Evolutionary conservation across 2,113 vertebrate genomes (phyloP).

Genomic region (Camelus dromedarius): DNA sequence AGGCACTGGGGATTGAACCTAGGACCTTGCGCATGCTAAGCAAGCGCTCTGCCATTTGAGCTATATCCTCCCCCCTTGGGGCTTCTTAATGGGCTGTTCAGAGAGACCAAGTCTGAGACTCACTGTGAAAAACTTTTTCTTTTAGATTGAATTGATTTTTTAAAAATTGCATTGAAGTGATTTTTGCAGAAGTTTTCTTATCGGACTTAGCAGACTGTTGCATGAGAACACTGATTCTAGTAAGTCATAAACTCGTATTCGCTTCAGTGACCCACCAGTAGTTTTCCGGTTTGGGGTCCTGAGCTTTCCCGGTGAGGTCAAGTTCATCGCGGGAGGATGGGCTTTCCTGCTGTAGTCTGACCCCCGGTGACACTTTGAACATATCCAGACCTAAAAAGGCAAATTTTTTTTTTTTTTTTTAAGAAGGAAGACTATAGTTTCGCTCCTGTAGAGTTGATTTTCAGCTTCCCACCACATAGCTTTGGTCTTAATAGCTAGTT

Average conservation of each 20-base stretch:
- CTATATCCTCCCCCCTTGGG: accelerated
- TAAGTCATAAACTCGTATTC: neutral
- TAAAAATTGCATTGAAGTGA: neutral
- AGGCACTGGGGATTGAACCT: no score
- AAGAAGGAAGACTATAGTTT: neutral
- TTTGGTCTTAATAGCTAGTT: neutral
- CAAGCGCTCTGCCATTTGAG: no score
- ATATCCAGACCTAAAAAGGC: neutral
- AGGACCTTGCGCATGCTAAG: no score
- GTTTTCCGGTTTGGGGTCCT: neutral
- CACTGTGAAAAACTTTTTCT: neutral
- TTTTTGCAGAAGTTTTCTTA: neutral
- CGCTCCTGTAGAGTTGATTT: neutral
- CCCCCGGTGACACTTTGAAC: neutral
- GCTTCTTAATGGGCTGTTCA: neutral
- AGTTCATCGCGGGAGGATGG: neutral
- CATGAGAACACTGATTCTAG: neutral
- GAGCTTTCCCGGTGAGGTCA: neutral
- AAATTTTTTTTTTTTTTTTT: neutral
- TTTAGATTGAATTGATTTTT: neutral
- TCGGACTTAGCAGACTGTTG: neutral
- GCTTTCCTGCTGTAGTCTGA: neutral
- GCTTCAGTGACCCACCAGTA: neutral
- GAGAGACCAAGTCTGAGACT: neutral
- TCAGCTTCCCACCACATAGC: neutral